A percentile compares a stretch with the other conserved stretches of the same genome.
These are phyloP conservation scores for Euschistus heros DNA, from an alignment of 1,140 invertebrate genomes.

Conservation along the genomic window DNA sequence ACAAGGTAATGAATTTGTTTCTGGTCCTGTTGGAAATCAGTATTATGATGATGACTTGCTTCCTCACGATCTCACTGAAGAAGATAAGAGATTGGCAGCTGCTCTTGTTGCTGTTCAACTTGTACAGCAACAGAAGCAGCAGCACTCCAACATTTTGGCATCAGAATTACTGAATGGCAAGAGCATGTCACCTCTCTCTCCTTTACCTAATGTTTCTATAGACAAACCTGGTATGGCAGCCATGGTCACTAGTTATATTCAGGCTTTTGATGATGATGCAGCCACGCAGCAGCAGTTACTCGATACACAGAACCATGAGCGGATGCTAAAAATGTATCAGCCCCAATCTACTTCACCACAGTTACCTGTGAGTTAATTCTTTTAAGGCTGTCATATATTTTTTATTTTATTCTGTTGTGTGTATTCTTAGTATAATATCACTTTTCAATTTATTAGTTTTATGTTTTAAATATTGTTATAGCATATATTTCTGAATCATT, in stretches of 20 bases:
- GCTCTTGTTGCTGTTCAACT: conserved; percentile 43
- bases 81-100: conserved; percentile 40
- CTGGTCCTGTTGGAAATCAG: conserved; percentile 35
- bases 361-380: conserved; percentile 7
- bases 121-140: conserved; percentile 41
- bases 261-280: conserved; percentile 29
- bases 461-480: not conserved
- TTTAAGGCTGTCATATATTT: not conserved
- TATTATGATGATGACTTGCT: conserved; percentile 41
- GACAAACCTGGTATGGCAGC: conserved; percentile 28
- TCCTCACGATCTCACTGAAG: conserved; percentile 39
- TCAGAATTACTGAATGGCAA: conserved; percentile 22
- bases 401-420: not conserved
- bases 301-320: conserved; percentile 25
- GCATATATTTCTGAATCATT: too few relatives aligned
- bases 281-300: conserved; percentile 26
- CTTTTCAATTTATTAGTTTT: not conserved
- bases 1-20: conserved; percentile 35
- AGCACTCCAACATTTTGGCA: conserved; percentile 31
- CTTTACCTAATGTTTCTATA: conserved; percentile 24
- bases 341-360: conserved; percentile 15
- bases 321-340: conserved; percentile 29
- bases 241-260: conserved; percentile 32
- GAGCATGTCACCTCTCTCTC: conserved; percentile 25
- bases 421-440: not conserved